Evolutionary conservation across 2,797 vertebrate species (phyloP).

Genomic region (Urophycis tenuis): DNA sequence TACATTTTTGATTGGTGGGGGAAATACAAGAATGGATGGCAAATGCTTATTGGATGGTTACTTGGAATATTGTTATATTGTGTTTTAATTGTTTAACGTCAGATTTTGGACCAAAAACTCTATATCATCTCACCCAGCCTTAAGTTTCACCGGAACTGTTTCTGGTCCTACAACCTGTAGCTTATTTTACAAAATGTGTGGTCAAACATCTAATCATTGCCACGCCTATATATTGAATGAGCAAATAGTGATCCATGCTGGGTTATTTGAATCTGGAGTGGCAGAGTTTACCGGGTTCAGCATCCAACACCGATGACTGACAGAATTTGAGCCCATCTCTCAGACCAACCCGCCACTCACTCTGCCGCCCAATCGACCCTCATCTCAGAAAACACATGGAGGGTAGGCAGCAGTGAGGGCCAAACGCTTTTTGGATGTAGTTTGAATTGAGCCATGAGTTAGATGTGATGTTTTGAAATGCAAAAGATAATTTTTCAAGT

Average conservation of each 20-base stretch:
- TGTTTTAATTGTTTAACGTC: neutral
- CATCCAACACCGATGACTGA: neutral
- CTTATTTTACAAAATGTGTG: neutral
- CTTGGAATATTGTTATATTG: neutral
- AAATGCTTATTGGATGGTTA: neutral
- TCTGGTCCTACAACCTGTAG: neutral
- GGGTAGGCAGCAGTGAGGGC: too few species aligned
- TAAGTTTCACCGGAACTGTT: neutral
- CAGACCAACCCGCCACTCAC: too few species aligned
- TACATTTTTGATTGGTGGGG: conserved; percentile 42
- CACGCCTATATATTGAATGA: too few species aligned
- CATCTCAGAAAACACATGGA: too few species aligned
- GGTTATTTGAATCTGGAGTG: neutral
- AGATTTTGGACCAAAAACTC: neutral
- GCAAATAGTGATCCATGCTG: too few species aligned
- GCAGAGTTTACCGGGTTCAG: neutral
- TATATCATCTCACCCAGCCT: neutral
- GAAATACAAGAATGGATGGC: neutral
- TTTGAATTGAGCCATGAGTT: too few species aligned
- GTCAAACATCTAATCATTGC: neutral
- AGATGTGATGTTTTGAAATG: too few species aligned
- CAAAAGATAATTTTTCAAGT: too few species aligned
- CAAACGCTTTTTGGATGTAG: too few species aligned
- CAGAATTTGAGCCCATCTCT: neutral
- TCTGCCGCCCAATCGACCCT: too few species aligned